phyloP scores from a whole-genome alignment of 1,140 invertebrate genomes.

The Lucilia cuprina region DNA sequence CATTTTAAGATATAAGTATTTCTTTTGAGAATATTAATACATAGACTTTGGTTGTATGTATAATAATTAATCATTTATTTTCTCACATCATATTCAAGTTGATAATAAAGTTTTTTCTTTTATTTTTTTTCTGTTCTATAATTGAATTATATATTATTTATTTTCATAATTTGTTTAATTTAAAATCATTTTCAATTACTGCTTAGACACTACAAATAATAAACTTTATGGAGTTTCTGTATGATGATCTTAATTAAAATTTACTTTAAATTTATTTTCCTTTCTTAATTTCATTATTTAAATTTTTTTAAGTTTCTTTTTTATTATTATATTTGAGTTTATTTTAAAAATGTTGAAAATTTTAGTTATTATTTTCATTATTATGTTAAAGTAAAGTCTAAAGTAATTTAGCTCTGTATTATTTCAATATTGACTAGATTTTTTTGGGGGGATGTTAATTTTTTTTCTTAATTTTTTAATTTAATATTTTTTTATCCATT shows the following conservation, averaged over 20 bases:
- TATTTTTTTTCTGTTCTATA: background rate
- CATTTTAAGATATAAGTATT: too few species aligned
- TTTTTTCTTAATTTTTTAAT: background rate
- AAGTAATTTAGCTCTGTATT: conserved; percentile 15
- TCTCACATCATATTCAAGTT: conserved; percentile 22
- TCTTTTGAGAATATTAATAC: background rate
- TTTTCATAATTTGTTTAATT: background rate
- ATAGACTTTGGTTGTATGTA: background rate
- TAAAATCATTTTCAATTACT: background rate
- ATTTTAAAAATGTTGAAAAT: background rate
- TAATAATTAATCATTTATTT: background rate
- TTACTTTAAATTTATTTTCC: background rate
- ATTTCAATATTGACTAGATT: conserved; percentile 28
- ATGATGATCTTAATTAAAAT: background rate
- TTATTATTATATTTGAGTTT: background rate
- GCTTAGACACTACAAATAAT: conserved; percentile 7
- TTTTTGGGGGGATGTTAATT: background rate
- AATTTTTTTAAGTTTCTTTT: background rate
- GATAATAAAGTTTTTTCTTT: background rate
- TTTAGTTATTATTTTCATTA: background rate
- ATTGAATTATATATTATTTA: background rate
- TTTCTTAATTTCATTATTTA: background rate
- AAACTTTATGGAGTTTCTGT: background rate
- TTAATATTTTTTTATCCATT: background rate
- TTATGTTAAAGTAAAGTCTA: conserved; percentile 22